Evolutionary conservation across 1,140 invertebrate genomes (phyloP).

Genomic region (Paraescarpia echinospica): DNA sequence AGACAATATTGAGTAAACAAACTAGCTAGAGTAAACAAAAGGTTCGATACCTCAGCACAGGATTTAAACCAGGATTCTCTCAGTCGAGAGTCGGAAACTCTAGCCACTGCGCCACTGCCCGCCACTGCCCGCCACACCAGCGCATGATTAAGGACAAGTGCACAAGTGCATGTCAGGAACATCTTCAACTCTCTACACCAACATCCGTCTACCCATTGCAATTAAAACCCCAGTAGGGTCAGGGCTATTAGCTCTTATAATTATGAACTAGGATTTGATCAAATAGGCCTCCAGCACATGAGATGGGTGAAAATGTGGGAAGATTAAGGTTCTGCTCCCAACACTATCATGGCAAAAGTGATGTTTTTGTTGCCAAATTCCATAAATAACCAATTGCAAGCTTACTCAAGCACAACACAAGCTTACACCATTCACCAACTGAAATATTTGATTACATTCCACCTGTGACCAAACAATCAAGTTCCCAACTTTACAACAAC

Average conservation of each 20-base stretch:
- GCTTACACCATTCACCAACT: not conserved
- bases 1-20: too few species aligned
- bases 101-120: too few species aligned
- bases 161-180: not conserved
- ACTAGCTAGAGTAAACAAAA: too few species aligned
- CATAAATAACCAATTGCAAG: not conserved
- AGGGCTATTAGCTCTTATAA: not conserved
- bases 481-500: not conserved
- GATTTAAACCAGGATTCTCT: too few species aligned
- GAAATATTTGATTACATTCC: not conserved
- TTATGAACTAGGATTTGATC: not conserved
- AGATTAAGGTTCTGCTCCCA: not conserved
- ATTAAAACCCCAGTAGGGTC: not conserved
- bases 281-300: not conserved
- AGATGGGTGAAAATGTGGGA: not conserved
- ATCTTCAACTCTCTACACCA: not conserved
- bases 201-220: not conserved
- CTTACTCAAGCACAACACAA: too few species aligned
- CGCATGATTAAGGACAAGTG: not conserved
- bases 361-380: not conserved
- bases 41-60: too few species aligned
- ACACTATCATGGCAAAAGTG: not conserved
- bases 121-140: too few species aligned
- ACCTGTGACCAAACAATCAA: not conserved
- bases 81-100: too few species aligned